phyloP scores from a whole-genome alignment of 2,113 vertebrate species.

The Philantomba maxwellii region DNA sequence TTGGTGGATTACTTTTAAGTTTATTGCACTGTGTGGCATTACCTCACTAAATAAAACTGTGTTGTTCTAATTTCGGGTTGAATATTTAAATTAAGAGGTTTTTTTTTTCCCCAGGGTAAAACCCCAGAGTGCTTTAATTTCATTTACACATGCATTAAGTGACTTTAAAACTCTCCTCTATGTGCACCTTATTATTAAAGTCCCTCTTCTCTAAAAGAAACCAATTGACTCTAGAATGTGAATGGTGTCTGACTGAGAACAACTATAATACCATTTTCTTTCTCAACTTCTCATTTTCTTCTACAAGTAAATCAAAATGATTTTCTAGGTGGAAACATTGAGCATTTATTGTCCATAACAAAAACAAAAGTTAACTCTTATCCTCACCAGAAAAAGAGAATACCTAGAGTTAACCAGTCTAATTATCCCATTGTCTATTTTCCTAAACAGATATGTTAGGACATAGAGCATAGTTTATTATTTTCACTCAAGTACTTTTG shows the following conservation, averaged over 20 bases:
- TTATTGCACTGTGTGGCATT: constrained; percentile 49
- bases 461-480: neutral
- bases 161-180: constrained; percentile 2
- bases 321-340: constrained; percentile 37
- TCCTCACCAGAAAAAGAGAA: neutral
- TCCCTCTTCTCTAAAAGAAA: neutral
- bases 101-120: neutral
- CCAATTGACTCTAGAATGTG: neutral
- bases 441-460: neutral
- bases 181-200: neutral
- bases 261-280: neutral
- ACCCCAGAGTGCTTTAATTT: neutral
- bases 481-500: neutral
- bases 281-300: neutral
- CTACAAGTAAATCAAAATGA: neutral
- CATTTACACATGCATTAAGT: neutral
- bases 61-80: constrained; percentile 25
- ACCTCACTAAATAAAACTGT: constrained; percentile 42
- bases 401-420: neutral
- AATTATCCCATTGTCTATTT: neutral
- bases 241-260: neutral
- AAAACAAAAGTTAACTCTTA: constrained; percentile 62
- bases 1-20: constrained; percentile 36
- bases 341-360: constrained; percentile 9
- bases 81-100: neutral